Conservation (phyloP, 2,888 invertebrate genomes). For the Dasypogon diadema region DNA sequence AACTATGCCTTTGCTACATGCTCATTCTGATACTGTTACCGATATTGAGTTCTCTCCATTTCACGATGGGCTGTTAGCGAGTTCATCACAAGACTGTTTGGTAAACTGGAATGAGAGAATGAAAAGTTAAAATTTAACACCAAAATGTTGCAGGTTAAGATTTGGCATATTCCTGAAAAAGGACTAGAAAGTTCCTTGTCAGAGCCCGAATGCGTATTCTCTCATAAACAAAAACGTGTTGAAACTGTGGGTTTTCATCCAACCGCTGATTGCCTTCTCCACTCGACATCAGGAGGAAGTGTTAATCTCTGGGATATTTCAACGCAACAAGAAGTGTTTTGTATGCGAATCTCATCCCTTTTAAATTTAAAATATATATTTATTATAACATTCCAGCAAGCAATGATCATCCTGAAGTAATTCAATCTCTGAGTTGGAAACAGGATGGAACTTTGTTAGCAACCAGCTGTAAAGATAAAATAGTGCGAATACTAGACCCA, state of each 20-base stretch:
- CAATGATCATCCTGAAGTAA: slow-evolving; percentile 85
- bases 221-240: slow-evolving; percentile 85
- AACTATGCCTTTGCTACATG: slow-evolving; percentile 87
- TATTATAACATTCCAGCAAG: slow-evolving; percentile 69
- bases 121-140: too few relatives aligned
- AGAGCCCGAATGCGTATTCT: slow-evolving; percentile 83
- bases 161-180: slow-evolving; percentile 89
- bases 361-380: not conserved
- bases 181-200: slow-evolving; percentile 82
- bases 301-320: slow-evolving; percentile 89
- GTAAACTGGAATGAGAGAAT: slow-evolving; percentile 69
- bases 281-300: slow-evolving; percentile 85
- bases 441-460: slow-evolving; percentile 82
- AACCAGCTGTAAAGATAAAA: slow-evolving; percentile 93
- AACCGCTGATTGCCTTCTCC: slow-evolving; percentile 88
- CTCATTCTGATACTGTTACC: slow-evolving; percentile 90
- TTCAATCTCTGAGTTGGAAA: slow-evolving; percentile 92
- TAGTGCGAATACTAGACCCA: slow-evolving; percentile 88
- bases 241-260: slow-evolving; percentile 95
- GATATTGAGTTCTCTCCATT: slow-evolving; percentile 97
- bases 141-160: slow-evolving; percentile 76
- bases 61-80: slow-evolving; percentile 91
- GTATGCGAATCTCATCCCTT: slow-evolving; percentile 69
- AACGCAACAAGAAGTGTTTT: slow-evolving; percentile 83
- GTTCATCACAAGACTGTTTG: slow-evolving; percentile 89